Evolutionary conservation across 2,797 vertebrate species (phyloP).

Genomic region (Mastacembelus armatus): DNA sequence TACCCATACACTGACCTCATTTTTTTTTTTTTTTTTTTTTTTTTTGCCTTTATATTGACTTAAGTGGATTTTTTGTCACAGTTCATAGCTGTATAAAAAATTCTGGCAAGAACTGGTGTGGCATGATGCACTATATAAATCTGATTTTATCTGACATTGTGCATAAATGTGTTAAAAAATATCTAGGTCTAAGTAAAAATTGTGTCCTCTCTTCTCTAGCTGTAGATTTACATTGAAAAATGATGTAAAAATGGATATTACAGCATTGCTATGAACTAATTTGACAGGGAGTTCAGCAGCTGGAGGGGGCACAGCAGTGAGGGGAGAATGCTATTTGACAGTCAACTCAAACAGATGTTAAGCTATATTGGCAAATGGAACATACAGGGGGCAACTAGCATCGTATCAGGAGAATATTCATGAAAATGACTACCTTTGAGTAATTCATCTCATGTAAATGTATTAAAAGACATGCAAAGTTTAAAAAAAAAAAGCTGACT

Average conservation of each 20-base stretch:
- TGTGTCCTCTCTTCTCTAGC: constrained; percentile 34
- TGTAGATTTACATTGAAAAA: constrained; percentile 51
- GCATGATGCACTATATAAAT: constrained; percentile 16
- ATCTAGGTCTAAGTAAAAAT: constrained; percentile 24
- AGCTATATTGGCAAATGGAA: constrained; percentile 42
- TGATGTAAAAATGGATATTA: constrained; percentile 53
- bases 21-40: no score
- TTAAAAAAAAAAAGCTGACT: constrained; percentile 25
- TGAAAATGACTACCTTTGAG: constrained; percentile 17
- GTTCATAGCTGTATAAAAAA: not conserved
- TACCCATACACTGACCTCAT: not conserved
- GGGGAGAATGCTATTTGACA: constrained; percentile 44
- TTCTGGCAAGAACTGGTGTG: constrained; percentile 8
- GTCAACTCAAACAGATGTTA: constrained; percentile 41
- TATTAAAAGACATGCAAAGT: constrained; percentile 23
- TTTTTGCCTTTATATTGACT: no score
- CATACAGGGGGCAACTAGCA: constrained; percentile 5
- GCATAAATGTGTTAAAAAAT: constrained; percentile 22
- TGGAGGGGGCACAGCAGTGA: constrained; percentile 33
- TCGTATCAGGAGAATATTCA: constrained; percentile 17
- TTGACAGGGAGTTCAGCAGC: constrained; percentile 50
- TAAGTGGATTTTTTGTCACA: constrained; percentile 4
- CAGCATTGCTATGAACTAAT: constrained; percentile 55
- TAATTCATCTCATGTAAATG: constrained; percentile 9
- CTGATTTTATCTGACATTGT: constrained; percentile 32